Base-by-base conservation (phyloP, 2,113 vertebrate genomes). In the Vimba vimba region DNA sequence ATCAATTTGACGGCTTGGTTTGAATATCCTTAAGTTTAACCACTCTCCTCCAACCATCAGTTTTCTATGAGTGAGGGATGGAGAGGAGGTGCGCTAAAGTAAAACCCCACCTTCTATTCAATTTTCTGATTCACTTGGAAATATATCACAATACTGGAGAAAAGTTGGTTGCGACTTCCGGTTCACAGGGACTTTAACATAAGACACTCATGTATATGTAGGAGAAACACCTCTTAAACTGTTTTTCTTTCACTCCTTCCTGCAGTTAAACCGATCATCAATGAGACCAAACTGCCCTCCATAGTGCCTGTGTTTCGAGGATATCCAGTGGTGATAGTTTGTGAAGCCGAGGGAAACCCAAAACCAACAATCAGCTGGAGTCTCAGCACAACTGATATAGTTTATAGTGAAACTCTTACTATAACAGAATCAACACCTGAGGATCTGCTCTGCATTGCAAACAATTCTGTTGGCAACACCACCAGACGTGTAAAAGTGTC, bases 321-420 rank as follows among this genome's bases (percentile, higher is more conserved):
- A 36, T 94, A 93, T 85, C 17, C 86, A 0, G 90, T 86, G 62
- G 84, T 85, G 25, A 90, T 95, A 0, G 47, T 90, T 3, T 95
- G 95, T 88, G 89, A 93, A 47, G 94, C 94, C 0, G 90, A 94
- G 0, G 94, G 95, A 11, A 5, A 91, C 82, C 95, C 94, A 1
- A 17, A 43, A 8, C 93, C 94, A 11, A 21, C 17, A 2, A 91
- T 95, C 85, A 8, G 33, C 27, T 95, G 95, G 95, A 2, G 4
- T 11, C 74, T 39, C 87, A 55, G 9, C 21, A 0, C 62, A 3
- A 13, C 80, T 13, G 43, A 66, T 6, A 33, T 0, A 0, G 12
- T 2, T 1, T 30, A 74, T 6, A 66, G 69, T 6, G 30, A 55
- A 78, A 90, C 2, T 1, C 78, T 95, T 27, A 89, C 2, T 0